Evolutionary conservation across 1,140 invertebrate genomes (phyloP), one percentile per base, ranked within the genome.

Genomic region (Antheraea pernyi): DNA sequence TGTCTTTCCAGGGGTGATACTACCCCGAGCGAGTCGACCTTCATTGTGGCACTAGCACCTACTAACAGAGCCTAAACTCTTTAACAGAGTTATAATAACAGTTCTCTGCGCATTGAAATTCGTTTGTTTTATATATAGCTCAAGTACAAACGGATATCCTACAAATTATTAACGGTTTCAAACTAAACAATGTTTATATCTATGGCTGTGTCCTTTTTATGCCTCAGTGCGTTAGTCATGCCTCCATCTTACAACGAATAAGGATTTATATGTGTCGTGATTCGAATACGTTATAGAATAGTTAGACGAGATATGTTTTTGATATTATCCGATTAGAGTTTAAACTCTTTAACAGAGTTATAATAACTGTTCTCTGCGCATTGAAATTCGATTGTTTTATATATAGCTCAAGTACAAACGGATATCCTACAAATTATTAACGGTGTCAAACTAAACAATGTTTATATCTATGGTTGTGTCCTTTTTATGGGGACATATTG

Each of bases 401-500:
- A 53, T 53, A 53, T 53, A 9, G 16, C 16, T 6, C 5, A 53
- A 53, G 46, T 53, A 53, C 46, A 53, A 53, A 53, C 46, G 46
- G 46, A 53, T 53, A 53, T 53, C 46, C 46, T 53, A 53, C 6
- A 53, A 13, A 53, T 53, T 53, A 53, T 53, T 53, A 53, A 53
- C 46, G 46, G 46, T 53, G 9, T 16, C 11, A 53, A 53, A 53
- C 46, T 53, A 16, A 53, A 53, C 46, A 53, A 16, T n/a, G 39
- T 42, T 42, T 42, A 11, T 13, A 53, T 16, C 46, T 53, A 53
- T 16, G 46, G 46, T 11, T 53, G 13, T 53, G 46, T 53, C 46
- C 46, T 53, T 53, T 53, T 53, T 53, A 53, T 53, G 46, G 46
- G 46, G 46, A 53, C 46, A 16, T 53, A 53, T 53, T 53, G 46